These are phyloP conservation scores for Marmota flaviventris DNA, from an alignment of 2,113 vertebrate species.

Conservation along the genomic window DNA sequence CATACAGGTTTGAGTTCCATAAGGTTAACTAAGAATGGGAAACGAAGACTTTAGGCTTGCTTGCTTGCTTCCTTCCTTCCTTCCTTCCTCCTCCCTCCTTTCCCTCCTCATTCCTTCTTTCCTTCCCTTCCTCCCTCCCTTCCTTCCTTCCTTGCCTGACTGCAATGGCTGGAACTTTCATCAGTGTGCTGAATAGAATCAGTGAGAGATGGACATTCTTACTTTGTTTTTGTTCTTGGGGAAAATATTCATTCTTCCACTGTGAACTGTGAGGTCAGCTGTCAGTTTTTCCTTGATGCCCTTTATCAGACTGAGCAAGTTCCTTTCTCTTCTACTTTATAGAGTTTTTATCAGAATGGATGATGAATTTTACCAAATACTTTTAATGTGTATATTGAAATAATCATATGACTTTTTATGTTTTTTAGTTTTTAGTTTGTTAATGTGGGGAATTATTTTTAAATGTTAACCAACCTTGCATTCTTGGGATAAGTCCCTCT, in stretches of 20 bases:
- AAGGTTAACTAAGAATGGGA: neutral
- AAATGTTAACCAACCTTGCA: too few species aligned
- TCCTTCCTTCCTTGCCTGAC: fast-evolving
- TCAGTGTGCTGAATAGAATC: neutral
- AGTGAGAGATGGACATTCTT: neutral
- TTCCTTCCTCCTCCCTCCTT: fast-evolving
- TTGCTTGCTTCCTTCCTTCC: neutral
- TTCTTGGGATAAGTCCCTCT: neutral
- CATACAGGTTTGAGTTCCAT: neutral
- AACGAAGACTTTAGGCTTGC: too few species aligned
- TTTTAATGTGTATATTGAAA: neutral
- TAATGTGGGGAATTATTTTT: neutral
- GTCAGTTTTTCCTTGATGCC: neutral
- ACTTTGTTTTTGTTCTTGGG: neutral
- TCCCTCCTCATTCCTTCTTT: too few species aligned
- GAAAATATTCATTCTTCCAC: neutral
- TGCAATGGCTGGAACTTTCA: neutral
- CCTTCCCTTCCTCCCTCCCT: too few species aligned
- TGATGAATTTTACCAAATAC: too few species aligned
- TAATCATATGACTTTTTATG: too few species aligned
- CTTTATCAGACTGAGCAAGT: neutral
- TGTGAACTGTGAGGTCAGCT: neutral
- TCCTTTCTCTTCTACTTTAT: neutral
- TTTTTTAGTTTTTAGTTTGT: neutral
- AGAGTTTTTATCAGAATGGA: neutral